Evolutionary conservation across 2,113 vertebrate genomes (phyloP).

Genomic region (Salvelinus fontinalis): DNA sequence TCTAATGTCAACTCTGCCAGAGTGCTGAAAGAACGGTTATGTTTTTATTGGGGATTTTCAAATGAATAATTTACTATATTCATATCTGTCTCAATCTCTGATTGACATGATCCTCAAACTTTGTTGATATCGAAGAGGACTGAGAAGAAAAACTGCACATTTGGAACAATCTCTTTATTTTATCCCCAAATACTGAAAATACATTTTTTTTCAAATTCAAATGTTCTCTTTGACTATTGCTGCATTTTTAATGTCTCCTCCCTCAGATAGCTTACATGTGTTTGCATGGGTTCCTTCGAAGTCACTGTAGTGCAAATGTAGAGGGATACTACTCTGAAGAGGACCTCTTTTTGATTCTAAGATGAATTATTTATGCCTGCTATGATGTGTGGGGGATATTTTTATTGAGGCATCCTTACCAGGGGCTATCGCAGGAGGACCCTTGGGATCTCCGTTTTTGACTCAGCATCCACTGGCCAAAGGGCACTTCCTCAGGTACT

Average conservation of each 20-base stretch:
- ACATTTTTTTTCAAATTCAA: not conserved
- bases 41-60: too few relatives aligned
- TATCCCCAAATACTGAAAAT: not conserved
- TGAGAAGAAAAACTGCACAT: not conserved
- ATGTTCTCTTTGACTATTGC: not conserved
- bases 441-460: not conserved
- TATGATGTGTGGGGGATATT: constrained; percentile 5
- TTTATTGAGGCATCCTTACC: constrained; percentile 10
- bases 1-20: too few relatives aligned
- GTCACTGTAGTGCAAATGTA: constrained; percentile 11
- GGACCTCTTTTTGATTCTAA: not conserved
- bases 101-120: not conserved
- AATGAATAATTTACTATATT: too few relatives aligned
- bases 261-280: not conserved
- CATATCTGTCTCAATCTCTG: too few relatives aligned
- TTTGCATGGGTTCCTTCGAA: not conserved
- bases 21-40: too few relatives aligned
- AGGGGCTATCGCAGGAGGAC: not conserved
- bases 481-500: not conserved
- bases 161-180: not conserved
- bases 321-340: not conserved
- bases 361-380: not conserved
- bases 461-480: not conserved
- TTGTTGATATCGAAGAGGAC: not conserved
- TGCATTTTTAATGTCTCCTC: not conserved